A percentile compares a stretch with the other conserved stretches of the same genome.
These are phyloP conservation scores for Stenodema calcarata DNA, from an alignment of 2,888 invertebrate species.

Conservation along the genomic window DNA sequence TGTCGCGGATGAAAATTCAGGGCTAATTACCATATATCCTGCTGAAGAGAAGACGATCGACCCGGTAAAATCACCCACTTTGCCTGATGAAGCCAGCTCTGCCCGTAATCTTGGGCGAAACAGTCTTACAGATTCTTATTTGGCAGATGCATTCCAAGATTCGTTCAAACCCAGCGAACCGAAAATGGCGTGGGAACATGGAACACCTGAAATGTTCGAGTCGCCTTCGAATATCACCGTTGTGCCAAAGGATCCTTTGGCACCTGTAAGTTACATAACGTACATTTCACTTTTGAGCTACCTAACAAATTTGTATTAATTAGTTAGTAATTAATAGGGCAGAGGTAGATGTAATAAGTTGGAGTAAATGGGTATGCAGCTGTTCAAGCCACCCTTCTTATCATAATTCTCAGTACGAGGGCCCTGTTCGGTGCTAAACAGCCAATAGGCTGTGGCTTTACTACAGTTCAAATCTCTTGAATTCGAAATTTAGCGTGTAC, in stretches of 20 bases:
- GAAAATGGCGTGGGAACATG: background rate
- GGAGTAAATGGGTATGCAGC: too few relatives aligned
- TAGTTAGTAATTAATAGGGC: too few relatives aligned
- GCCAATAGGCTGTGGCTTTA: too few relatives aligned
- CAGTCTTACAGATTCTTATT: constrained; percentile 35
- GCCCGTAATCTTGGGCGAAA: background rate
- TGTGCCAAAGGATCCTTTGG: background rate
- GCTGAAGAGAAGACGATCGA: background rate
- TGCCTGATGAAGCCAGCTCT: background rate
- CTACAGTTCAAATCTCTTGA: too few relatives aligned
- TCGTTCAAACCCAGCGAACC: background rate
- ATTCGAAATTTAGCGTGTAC: too few relatives aligned
- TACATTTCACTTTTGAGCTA: too few relatives aligned
- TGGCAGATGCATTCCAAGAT: constrained; percentile 41
- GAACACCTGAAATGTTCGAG: constrained; percentile 35
- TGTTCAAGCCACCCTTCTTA: too few relatives aligned
- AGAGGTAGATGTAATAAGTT: too few relatives aligned
- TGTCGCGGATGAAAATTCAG: constrained; percentile 59
- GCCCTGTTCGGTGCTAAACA: too few relatives aligned
- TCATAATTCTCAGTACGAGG: too few relatives aligned
- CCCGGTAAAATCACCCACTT: background rate
- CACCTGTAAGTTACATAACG: background rate
- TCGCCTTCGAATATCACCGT: background rate
- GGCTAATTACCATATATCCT: background rate
- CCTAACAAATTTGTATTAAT: too few relatives aligned